These are phyloP conservation scores for Pseudobourletiella spinata DNA, from an alignment of 1,140 invertebrate species.

Conservation along the genomic window DNA sequence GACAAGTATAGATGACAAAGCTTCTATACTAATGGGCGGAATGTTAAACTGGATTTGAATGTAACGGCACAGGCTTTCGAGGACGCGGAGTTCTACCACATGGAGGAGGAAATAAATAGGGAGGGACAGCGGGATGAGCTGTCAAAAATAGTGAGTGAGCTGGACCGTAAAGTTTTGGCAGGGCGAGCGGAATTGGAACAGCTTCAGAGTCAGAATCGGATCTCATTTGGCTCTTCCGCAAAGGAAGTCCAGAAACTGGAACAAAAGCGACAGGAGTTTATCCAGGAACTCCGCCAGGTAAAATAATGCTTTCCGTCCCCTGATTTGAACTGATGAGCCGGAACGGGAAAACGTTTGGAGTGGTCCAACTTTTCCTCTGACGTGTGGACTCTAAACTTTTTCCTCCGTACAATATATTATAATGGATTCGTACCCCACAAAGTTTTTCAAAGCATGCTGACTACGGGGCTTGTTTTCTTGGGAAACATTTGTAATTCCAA, in stretches of 20 bases:
- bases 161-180: constrained; percentile 54
- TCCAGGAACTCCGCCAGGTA: constrained; percentile 44
- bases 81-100: constrained; percentile 84
- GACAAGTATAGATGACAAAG: no score
- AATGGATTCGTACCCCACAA: no score
- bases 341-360: no score
- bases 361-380: no score
- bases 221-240: constrained; percentile 50
- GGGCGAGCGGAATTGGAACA: constrained; percentile 54
- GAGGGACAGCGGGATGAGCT: constrained; percentile 66
- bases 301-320: neutral
- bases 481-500: no score
- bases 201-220: constrained; percentile 55
- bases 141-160: constrained; percentile 61
- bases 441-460: no score
- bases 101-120: constrained; percentile 79
- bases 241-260: constrained; percentile 56
- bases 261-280: constrained; percentile 45
- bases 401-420: no score
- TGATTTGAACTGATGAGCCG: no score
- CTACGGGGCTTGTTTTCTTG: no score
- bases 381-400: no score
- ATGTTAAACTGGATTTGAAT: no score
- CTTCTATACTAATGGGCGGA: no score
- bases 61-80: constrained; percentile 76